Evolutionary conservation across 2,113 vertebrate species (phyloP).

Genomic region (Hiodon tergisus): DNA sequence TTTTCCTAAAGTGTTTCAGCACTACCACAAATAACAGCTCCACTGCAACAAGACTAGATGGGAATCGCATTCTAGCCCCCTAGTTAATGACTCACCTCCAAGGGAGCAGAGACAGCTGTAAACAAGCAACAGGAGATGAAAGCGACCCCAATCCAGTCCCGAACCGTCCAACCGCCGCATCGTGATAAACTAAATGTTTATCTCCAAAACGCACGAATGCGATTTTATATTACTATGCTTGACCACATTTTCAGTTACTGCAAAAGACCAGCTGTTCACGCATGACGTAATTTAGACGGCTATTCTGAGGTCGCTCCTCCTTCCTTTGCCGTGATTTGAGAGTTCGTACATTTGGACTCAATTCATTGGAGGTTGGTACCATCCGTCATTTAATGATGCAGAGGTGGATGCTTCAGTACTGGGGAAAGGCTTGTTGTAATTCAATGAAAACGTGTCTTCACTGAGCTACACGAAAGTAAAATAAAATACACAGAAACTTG

Average conservation of each 20-base stretch:
- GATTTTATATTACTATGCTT: slow-evolving; percentile 59
- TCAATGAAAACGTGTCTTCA: slow-evolving; percentile 2
- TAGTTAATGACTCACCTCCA: slow-evolving; percentile 61
- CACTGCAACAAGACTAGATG: slow-evolving; percentile 40
- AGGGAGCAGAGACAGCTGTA: slow-evolving; percentile 57
- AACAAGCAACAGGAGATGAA: slow-evolving; percentile 61
- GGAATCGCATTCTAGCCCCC: slow-evolving; percentile 24
- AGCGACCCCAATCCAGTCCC: slow-evolving; percentile 51
- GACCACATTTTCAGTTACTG: slow-evolving; percentile 67
- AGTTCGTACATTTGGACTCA: slow-evolving; percentile 33
- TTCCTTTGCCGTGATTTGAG: slow-evolving; percentile 56
- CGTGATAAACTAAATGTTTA: slow-evolving; percentile 48
- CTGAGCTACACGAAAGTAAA: background rate
- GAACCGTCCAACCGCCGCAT: slow-evolving; percentile 58
- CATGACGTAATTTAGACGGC: slow-evolving; percentile 65
- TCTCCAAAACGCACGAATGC: slow-evolving; percentile 53
- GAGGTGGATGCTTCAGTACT: slow-evolving; percentile 33
- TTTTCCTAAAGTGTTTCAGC: slow-evolving; percentile 57
- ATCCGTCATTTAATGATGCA: slow-evolving; percentile 47
- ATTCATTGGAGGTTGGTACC: slow-evolving; percentile 50
- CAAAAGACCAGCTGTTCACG: slow-evolving; percentile 71
- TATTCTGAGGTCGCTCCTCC: slow-evolving; percentile 53
- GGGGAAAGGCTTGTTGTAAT: slow-evolving; percentile 7
- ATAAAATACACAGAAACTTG: background rate
- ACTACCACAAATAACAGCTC: slow-evolving; percentile 66